These are phyloP conservation scores for Neodiprion virginianus DNA, from an alignment of 1,140 invertebrate genomes.

Conservation along the genomic window DNA sequence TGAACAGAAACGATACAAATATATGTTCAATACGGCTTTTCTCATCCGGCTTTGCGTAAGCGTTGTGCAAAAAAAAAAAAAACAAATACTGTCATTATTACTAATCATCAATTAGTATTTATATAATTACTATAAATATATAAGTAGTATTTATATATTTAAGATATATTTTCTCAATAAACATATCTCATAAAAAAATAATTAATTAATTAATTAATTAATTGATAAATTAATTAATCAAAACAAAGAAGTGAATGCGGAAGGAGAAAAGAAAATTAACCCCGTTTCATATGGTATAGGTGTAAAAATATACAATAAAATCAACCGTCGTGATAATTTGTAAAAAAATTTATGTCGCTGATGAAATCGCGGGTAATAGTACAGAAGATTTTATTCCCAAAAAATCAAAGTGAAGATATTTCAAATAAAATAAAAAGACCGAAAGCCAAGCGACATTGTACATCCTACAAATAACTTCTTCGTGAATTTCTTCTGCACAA, in stretches of 20 bases:
- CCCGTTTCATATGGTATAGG: conserved; percentile 41
- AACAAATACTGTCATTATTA: conserved; percentile 20
- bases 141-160: conserved; percentile 33
- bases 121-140: conserved; percentile 28
- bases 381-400: background rate
- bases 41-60: conserved; percentile 36
- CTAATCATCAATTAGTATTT: conserved; percentile 40
- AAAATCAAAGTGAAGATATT: background rate
- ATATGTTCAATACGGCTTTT: conserved; percentile 27
- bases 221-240: conserved; percentile 8
- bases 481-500: no score
- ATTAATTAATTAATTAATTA: conserved; percentile 48
- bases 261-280: conserved; percentile 31
- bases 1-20: conserved; percentile 13
- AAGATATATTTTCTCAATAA: conserved; percentile 56
- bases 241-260: background rate
- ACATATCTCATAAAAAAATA: conserved; percentile 48
- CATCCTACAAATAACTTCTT: no score
- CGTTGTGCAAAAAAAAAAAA: background rate
- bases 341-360: background rate
- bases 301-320: background rate
- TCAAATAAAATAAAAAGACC: no score
- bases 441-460: no score
- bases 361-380: background rate
- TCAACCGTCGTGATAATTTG: background rate